A percentile compares a stretch with the other conserved stretches of the same genome.
Evolutionary conservation across 2,888 invertebrate genomes (phyloP).

Genomic region (Isotomurus palustris): DNA sequence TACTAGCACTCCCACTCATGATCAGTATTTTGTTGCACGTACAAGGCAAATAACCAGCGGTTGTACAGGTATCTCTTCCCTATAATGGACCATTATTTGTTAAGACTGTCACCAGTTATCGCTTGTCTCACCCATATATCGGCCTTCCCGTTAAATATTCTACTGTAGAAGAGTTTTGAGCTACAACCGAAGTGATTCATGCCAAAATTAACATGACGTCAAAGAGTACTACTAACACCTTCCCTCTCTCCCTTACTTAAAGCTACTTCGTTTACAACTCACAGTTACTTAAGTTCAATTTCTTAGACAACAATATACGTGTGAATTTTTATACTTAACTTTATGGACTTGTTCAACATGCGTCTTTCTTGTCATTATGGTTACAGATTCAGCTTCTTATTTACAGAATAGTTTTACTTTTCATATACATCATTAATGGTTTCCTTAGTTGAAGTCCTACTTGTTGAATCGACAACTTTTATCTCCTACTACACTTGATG

Average conservation of each 20-base stretch:
- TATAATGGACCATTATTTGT: slow-evolving; percentile 4
- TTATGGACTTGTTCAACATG: slow-evolving; percentile 40
- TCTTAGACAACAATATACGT: background rate
- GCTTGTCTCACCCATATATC: background rate
- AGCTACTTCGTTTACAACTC: background rate
- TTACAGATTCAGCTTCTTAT: too few relatives aligned
- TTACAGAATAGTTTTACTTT: too few relatives aligned
- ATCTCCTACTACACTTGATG: too few relatives aligned
- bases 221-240: background rate
- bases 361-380: slow-evolving; percentile 37
- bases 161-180: slow-evolving; percentile 2
- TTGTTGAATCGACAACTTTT: too few relatives aligned
- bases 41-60: slow-evolving; percentile 16
- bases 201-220: background rate
- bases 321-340: slow-evolving; percentile 4
- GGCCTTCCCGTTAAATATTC: background rate
- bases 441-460: too few relatives aligned
- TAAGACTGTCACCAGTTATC: background rate
- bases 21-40: slow-evolving; percentile 2
- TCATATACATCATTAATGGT: too few relatives aligned
- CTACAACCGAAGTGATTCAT: slow-evolving; percentile 9
- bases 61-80: slow-evolving; percentile 7
- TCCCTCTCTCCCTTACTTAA: background rate
- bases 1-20: slow-evolving; percentile 5
- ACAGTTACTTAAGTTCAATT: background rate